A percentile compares a stretch with the other conserved stretches of the same genome.
These are phyloP conservation scores for Eueides isabella DNA, from an alignment of 1,140 invertebrate genomes.

Conservation along the genomic window DNA sequence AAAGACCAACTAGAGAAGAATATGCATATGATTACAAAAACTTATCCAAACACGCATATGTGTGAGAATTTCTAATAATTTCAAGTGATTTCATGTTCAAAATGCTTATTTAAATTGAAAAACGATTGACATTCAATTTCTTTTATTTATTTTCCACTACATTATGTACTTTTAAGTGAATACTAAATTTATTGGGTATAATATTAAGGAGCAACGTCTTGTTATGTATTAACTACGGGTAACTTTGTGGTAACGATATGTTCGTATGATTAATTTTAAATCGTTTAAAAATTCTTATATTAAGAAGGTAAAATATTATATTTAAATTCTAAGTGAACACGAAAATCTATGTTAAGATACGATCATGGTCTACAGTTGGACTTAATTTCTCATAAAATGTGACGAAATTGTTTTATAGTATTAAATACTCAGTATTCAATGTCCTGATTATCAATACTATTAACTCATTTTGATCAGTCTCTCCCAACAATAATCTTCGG, in stretches of 20 bases:
- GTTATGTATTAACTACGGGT: constrained; percentile 26
- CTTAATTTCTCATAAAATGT: neutral
- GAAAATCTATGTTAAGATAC: neutral
- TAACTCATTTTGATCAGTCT: neutral
- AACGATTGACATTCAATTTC: constrained; percentile 48
- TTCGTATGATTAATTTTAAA: constrained; percentile 28
- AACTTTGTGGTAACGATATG: constrained; percentile 41
- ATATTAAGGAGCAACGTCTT: constrained; percentile 56
- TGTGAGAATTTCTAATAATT: constrained; percentile 77
- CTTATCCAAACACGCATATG: constrained; percentile 50
- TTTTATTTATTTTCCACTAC: constrained; percentile 61
- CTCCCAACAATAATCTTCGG: constrained; percentile 10
- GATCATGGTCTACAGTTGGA: neutral
- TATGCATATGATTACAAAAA: constrained; percentile 38
- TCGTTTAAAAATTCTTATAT: constrained; percentile 18
- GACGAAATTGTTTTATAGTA: neutral
- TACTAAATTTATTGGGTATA: constrained; percentile 80
- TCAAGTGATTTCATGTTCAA: constrained; percentile 79
- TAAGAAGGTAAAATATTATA: constrained; percentile 21
- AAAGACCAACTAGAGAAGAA: constrained; percentile 77
- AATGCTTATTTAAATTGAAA: constrained; percentile 68
- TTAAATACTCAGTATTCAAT: constrained; percentile 1
- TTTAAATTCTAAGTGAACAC: constrained; percentile 3
- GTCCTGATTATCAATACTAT: neutral
- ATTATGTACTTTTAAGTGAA: constrained; percentile 59